Conservation (phyloP, 92 coral and sea anemone genomes). For the Umimayanthus chanpuru region DNA sequence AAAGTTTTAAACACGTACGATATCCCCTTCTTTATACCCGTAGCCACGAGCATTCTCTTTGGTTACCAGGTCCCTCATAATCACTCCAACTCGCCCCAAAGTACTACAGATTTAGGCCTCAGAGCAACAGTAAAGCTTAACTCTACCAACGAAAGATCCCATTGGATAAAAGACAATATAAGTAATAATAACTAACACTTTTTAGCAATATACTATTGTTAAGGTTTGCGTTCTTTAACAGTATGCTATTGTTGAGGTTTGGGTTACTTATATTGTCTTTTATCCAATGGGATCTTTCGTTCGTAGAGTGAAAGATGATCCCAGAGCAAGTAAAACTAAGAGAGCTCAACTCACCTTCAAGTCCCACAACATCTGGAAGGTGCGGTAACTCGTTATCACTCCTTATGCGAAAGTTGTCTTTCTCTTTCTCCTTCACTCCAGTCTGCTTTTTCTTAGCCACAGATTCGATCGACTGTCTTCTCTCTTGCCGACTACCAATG, state of each 20-base stretch:
- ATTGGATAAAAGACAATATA: no score
- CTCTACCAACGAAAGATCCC: no score
- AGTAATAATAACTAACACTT: no score
- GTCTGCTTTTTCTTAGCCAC: slow-evolving; percentile 78
- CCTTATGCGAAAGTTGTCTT: slow-evolving; percentile 57
- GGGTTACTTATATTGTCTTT: no score
- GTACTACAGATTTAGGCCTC: not conserved
- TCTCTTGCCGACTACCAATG: slow-evolving; percentile 72
- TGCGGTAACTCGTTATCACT: slow-evolving; percentile 87
- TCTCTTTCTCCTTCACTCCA: slow-evolving; percentile 80
- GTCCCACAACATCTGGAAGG: slow-evolving; percentile 90
- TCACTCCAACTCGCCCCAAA: not conserved
- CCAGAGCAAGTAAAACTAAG: not conserved
- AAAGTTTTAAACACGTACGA: no score
- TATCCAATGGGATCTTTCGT: no score
- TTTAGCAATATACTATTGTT: no score
- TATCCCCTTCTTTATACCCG: no score
- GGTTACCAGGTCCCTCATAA: not conserved
- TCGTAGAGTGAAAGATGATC: no score
- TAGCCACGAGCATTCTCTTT: no score
- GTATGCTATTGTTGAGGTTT: no score
- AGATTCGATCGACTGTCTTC: slow-evolving; percentile 83
- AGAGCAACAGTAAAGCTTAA: not conserved
- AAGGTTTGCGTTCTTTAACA: no score
- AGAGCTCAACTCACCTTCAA: slow-evolving; percentile 71